Evolutionary conservation across 2,888 invertebrate species (phyloP).

Genomic region (Microctonus brassicae): DNA sequence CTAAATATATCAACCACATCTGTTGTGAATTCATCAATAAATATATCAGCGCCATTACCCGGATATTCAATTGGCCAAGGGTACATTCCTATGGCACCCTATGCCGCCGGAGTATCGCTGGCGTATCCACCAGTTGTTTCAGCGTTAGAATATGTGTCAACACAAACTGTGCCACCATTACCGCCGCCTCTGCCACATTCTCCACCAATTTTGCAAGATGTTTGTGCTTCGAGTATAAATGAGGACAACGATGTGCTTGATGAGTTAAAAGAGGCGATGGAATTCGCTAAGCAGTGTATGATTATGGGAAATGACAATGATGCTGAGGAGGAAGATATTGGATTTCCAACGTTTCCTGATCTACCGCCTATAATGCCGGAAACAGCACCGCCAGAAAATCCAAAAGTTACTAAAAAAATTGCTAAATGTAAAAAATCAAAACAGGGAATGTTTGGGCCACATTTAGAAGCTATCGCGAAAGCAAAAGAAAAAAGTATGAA

Average conservation of each 20-base stretch:
- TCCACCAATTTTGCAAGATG: neutral
- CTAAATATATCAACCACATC: constrained; percentile 33
- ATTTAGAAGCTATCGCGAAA: constrained; percentile 18
- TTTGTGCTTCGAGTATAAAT: constrained; percentile 34
- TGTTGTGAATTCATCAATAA: constrained; percentile 13
- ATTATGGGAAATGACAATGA: constrained; percentile 49
- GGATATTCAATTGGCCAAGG: neutral
- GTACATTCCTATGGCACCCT: constrained; percentile 28
- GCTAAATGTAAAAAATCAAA: constrained; percentile 27
- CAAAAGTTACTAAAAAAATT: constrained; percentile 26
- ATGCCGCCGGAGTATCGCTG: constrained; percentile 23
- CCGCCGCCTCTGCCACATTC: neutral
- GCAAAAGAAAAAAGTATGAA: neutral
- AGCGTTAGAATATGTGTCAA: constrained; percentile 21
- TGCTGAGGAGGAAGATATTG: neutral
- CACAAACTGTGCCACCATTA: constrained; percentile 7
- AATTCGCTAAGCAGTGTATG: constrained; percentile 63
- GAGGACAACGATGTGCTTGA: constrained; percentile 58
- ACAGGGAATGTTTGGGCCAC: constrained; percentile 20
- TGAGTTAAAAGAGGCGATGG: constrained; percentile 65
- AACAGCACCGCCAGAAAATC: constrained; percentile 2
- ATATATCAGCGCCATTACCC: constrained; percentile 6
- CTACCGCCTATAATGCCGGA: constrained; percentile 40
- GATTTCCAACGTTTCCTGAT: constrained; percentile 41
- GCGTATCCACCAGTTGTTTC: constrained; percentile 19